Conservation (phyloP, 1,140 invertebrate species). For the Drosophila nigrodunni region DNA sequence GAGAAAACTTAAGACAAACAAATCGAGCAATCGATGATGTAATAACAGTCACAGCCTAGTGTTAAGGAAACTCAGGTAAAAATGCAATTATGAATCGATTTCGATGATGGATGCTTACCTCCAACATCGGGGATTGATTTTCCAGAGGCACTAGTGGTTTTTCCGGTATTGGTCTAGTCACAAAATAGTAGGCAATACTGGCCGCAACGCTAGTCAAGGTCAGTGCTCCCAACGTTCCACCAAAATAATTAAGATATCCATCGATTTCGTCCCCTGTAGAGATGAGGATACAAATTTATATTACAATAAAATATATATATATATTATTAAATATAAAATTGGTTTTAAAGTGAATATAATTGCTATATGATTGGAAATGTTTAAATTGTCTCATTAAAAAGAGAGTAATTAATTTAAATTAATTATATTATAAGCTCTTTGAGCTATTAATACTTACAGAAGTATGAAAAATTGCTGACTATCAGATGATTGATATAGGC, state of each 20-base stretch:
- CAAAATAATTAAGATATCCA: conserved; percentile 91
- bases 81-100: conserved; percentile 12
- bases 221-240: conserved; percentile 90
- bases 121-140: conserved; percentile 88
- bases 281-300: not conserved
- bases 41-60: conserved; percentile 37
- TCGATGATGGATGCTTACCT: conserved; percentile 86
- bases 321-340: too few relatives aligned
- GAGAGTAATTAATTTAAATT: not conserved
- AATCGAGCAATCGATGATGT: conserved; percentile 60
- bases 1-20: conserved; percentile 42
- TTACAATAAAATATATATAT: too few relatives aligned
- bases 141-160: conserved; percentile 91
- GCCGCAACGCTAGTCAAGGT: conserved; percentile 90
- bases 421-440: not conserved
- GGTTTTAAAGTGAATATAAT: not conserved
- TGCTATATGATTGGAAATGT: not conserved
- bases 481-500: conserved; percentile 82
- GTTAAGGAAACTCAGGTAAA: not conserved
- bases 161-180: conserved; percentile 89
- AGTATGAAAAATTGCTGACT: conserved; percentile 84
- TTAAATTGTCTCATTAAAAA: conserved; percentile 4
- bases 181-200: conserved; percentile 90
- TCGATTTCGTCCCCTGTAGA: conserved; percentile 89
- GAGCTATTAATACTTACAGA: conserved; percentile 69